These are phyloP conservation scores for Drosophila neocordata DNA, from an alignment of 1,140 invertebrate genomes.

Conservation along the genomic window DNA sequence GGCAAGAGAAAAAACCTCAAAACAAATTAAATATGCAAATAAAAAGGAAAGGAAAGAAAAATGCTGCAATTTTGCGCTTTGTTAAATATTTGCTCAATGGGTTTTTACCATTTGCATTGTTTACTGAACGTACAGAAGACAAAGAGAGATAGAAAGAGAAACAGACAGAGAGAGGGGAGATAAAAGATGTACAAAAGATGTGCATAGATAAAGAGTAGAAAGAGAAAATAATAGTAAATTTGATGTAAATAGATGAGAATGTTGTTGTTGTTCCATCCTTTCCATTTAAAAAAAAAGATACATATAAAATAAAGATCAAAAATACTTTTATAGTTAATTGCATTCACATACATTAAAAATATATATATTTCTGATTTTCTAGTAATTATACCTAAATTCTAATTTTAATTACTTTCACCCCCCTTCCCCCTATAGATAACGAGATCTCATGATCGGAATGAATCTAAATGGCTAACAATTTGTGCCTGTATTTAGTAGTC, in stretches of 20 bases:
- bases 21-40: constrained; percentile 80
- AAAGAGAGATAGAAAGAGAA: neutral
- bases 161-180: neutral
- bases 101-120: constrained; percentile 41
- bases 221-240: no score
- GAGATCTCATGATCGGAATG: neutral
- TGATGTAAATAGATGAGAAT: no score
- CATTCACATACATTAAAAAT: neutral
- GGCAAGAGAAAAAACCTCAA: constrained; percentile 63
- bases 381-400: no score
- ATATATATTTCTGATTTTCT: no score
- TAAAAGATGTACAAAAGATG: no score
- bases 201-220: neutral
- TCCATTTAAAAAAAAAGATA: no score
- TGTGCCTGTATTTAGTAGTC: neutral
- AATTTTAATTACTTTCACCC: neutral
- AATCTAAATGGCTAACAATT: neutral
- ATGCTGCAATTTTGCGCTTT: constrained; percentile 75
- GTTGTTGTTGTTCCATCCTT: no score
- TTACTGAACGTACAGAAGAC: neutral
- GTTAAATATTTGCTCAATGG: constrained; percentile 78
- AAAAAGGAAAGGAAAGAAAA: constrained; percentile 52
- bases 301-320: neutral
- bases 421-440: neutral
- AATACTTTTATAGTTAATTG: neutral